Base-by-base conservation (phyloP, 2,888 invertebrate species). In the Conistra vaccinii region DNA sequence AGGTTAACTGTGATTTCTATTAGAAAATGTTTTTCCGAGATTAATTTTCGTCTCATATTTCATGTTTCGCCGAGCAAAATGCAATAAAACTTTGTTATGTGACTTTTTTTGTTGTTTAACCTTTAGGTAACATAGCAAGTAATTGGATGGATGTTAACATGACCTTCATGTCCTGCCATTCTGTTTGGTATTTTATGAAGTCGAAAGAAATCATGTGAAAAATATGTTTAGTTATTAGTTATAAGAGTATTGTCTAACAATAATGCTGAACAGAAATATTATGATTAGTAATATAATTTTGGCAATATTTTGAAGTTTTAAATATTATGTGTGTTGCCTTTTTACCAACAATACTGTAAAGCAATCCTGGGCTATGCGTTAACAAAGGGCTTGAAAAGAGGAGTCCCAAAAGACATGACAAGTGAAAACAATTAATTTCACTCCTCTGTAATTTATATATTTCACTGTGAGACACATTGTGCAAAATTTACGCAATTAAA, bases 351-450 rank as follows among this genome's bases (percentile, higher is more conserved):
- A 20, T 29, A 57, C 20, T 29, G 17, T 32, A 17, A 12, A 35
- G 4, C 29, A 26, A 35, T 45, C 6, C 32, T 48, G 2, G n/a
- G 14, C 12, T 68, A 45, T 10, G 26, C 14, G 48, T 68, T 63
- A 48, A 79, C 55, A 68, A 63, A 32, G 29, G 60, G 51, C 23
- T 61, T 65, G 12, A 53, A 69, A 69, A 69, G 48, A 63, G 39
- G n/a, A 63, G 14, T 29, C 32, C 32, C 55, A 57, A 67, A 60
- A 42, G 45, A 51, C 45, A 51, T 51, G 42, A 69, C 65, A 73
- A 53, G 55, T 60, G 60, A 29, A 42, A 84, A 73, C 61, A 80
- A 69, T 67, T 62, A 61, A 81, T 73, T 80, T 61, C 7, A 53
- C 57, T 80, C 35, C 6, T 39, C 42, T 51, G 61, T 61, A 58